Evolutionary conservation across 1,140 invertebrate species (phyloP).

Genomic region (Trichomalopsis sarcophagae): DNA sequence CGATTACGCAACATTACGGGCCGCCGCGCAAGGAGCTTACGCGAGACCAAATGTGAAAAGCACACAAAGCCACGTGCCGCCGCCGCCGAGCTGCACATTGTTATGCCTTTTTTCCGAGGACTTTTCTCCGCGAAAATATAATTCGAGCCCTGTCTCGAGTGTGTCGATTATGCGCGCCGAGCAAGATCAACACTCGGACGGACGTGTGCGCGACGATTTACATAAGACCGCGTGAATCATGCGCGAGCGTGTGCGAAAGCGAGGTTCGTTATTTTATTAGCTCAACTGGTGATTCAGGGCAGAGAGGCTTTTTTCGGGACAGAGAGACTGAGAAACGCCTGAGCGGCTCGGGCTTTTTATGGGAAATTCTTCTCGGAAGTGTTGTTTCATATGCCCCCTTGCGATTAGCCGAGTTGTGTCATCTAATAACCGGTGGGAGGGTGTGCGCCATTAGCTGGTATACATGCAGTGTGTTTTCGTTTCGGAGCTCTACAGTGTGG

Average conservation of each 20-base stretch:
- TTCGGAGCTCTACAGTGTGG: too few species aligned
- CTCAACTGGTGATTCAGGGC: slow-evolving; percentile 4
- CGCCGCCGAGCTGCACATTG: not conserved
- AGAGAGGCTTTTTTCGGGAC: not conserved
- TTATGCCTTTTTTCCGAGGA: slow-evolving; percentile 13
- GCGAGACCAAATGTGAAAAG: not conserved
- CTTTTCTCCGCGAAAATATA: slow-evolving; percentile 8
- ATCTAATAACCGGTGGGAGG: not conserved
- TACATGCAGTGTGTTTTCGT: too few species aligned
- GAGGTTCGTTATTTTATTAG: slow-evolving; percentile 40
- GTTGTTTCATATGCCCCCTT: slow-evolving; percentile 17
- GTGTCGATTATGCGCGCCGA: slow-evolving; percentile 19
- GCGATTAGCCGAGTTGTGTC: slow-evolving; percentile 8
- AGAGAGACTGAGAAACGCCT: not conserved
- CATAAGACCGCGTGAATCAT: slow-evolving; percentile 40
- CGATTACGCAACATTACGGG: not conserved
- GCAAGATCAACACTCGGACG: slow-evolving; percentile 17
- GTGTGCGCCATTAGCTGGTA: too few species aligned
- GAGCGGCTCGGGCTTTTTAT: not conserved
- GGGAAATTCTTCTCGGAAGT: slow-evolving; percentile 5
- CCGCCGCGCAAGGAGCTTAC: not conserved
- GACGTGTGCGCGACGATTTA: slow-evolving; percentile 27
- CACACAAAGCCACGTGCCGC: slow-evolving; percentile 25
- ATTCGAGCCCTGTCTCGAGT: not conserved
- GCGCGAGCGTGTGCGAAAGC: not conserved